These are phyloP conservation scores for Papilio protenor DNA, from an alignment of 2,888 invertebrate species.

Conservation along the genomic window DNA sequence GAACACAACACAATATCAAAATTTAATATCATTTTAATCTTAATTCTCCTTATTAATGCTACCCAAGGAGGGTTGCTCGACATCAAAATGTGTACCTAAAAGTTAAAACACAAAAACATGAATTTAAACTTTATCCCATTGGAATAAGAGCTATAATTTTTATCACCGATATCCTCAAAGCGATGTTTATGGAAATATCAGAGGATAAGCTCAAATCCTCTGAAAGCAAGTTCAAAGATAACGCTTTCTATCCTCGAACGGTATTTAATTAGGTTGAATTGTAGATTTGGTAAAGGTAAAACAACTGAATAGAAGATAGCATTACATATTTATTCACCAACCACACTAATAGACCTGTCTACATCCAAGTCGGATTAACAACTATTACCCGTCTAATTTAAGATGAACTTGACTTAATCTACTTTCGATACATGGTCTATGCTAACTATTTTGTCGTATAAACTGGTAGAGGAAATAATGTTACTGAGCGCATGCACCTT, in stretches of 20 bases:
- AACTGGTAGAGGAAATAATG: neutral
- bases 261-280: conserved; percentile 75
- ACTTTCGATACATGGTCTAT: neutral
- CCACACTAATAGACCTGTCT: neutral
- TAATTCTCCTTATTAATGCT: conserved; percentile 83
- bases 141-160: conserved; percentile 46
- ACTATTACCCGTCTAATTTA: neutral
- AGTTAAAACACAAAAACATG: neutral
- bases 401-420: neutral
- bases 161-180: neutral
- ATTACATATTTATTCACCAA: neutral
- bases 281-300: conserved; percentile 54
- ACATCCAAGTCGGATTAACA: neutral
- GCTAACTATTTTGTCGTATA: neutral
- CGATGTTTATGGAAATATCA: conserved; percentile 52
- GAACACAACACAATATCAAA: conserved; percentile 83
- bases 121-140: conserved; percentile 48
- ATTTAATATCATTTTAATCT: conserved; percentile 85
- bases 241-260: conserved; percentile 64
- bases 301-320: neutral
- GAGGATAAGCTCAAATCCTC: conserved; percentile 59
- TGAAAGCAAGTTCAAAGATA: conserved; percentile 81
- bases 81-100: conserved; percentile 60
- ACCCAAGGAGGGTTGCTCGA: conserved; percentile 71
- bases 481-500: too few species aligned